Evolutionary conservation across 2,113 vertebrate genomes (phyloP).

Genomic region (Bostrychus sinensis): DNA sequence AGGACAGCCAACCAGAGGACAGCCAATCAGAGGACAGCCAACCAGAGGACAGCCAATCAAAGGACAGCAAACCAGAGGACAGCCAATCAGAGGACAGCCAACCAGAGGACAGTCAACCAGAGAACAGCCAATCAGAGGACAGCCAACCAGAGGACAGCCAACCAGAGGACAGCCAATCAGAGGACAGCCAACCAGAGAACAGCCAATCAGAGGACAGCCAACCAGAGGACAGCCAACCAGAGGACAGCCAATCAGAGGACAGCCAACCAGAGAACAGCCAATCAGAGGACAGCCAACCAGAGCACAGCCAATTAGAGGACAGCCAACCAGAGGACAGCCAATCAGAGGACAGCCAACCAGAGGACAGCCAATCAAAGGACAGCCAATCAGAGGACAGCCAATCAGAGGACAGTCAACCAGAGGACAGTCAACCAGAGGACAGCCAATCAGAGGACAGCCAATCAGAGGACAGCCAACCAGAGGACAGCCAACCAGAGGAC

Average conservation of each 20-base stretch:
- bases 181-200: constrained; percentile 50
- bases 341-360: background rate
- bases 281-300: background rate
- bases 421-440: background rate
- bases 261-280: constrained; percentile 1
- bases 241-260: background rate
- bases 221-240: background rate
- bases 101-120: background rate
- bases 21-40: no score
- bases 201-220: constrained; percentile 7
- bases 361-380: constrained; percentile 41
- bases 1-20: no score
- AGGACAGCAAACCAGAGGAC: background rate
- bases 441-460: background rate
- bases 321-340: background rate
- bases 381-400: constrained; percentile 14
- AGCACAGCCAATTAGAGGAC: background rate
- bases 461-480: background rate
- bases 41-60: no score
- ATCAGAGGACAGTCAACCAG: background rate
- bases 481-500: background rate
- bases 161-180: background rate
- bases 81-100: constrained; percentile 1
- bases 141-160: background rate
- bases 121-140: background rate